Evolutionary conservation across 2,797 vertebrate genomes (phyloP).

Genomic region (Danio choprae): DNA sequence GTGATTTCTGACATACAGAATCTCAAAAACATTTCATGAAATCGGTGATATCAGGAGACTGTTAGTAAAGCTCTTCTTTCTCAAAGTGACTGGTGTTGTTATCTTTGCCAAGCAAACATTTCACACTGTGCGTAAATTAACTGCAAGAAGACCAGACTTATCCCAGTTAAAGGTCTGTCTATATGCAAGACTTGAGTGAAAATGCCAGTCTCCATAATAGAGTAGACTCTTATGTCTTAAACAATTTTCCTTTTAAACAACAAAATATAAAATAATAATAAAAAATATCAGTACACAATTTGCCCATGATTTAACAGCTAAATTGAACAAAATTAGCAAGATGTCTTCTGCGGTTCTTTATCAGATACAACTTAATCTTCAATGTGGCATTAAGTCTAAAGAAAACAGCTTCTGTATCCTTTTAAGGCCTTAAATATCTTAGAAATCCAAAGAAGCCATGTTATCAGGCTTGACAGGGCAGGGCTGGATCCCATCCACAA

Average conservation of each 20-base stretch:
- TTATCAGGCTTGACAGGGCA: slow-evolving; percentile 6
- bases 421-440: slow-evolving; percentile 28
- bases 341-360: slow-evolving; percentile 31
- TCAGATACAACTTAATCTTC: slow-evolving; percentile 43
- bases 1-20: neutral
- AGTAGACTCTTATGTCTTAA: neutral
- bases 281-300: slow-evolving; percentile 21
- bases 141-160: neutral
- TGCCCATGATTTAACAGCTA: slow-evolving; percentile 29
- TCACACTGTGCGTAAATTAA: neutral
- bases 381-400: slow-evolving; percentile 43
- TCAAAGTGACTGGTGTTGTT: slow-evolving; percentile 29
- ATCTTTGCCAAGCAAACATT: slow-evolving; percentile 5
- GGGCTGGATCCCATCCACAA: slow-evolving; percentile 31
- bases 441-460: neutral
- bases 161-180: neutral
- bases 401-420: slow-evolving; percentile 17
- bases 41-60: neutral
- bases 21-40: neutral
- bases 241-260: neutral
- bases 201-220: neutral
- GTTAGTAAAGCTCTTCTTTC: slow-evolving; percentile 16
- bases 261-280: slow-evolving; percentile 18
- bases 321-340: slow-evolving; percentile 39
- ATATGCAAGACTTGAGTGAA: neutral